A percentile compares a stretch with the other conserved stretches of the same genome.
Evolutionary conservation across 2,113 vertebrate species (phyloP).

Genomic region (Takifugu flavidus): DNA sequence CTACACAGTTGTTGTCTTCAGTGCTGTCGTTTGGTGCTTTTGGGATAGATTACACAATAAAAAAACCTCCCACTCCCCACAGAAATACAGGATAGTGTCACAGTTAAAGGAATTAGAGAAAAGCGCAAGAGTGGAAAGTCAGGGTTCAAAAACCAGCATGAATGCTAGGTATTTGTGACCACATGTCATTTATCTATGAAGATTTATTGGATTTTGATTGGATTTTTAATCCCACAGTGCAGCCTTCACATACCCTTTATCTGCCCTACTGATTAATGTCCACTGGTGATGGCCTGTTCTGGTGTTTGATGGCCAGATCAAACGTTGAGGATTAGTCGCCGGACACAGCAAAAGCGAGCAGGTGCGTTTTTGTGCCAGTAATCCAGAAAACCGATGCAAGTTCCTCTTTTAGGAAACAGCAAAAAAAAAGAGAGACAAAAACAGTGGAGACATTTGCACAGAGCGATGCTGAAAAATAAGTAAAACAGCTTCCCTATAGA

Average conservation of each 20-base stretch:
- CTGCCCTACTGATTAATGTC: slow-evolving; percentile 34
- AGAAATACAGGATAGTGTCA: neutral
- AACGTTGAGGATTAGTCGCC: slow-evolving; percentile 49
- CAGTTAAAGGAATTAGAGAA: slow-evolving; percentile 1
- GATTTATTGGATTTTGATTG: too few relatives aligned
- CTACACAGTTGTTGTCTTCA: slow-evolving; percentile 45
- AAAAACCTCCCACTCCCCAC: neutral
- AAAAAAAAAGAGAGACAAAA: neutral
- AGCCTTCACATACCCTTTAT: slow-evolving; percentile 36
- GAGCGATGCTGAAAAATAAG: slow-evolving; percentile 3
- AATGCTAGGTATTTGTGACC: too few relatives aligned
- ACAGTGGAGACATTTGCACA: neutral
- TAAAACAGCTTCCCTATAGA: neutral
- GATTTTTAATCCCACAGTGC: neutral
- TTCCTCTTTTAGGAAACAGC: neutral
- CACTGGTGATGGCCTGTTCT: slow-evolving; percentile 32
- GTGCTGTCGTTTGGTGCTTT: slow-evolving; percentile 20
- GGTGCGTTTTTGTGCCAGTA: slow-evolving; percentile 45
- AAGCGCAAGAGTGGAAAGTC: too few relatives aligned
- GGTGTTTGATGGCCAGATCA: slow-evolving; percentile 66
- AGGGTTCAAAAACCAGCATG: too few relatives aligned
- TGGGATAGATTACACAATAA: slow-evolving; percentile 34
- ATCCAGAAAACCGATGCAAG: neutral
- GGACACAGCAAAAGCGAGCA: slow-evolving; percentile 32
- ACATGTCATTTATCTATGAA: too few relatives aligned